Percentiles rank a stretch among this genome's conserved stretches.
Evolutionary conservation across 2,113 vertebrate species (phyloP).

Genomic region (Oophaga pumilio): DNA sequence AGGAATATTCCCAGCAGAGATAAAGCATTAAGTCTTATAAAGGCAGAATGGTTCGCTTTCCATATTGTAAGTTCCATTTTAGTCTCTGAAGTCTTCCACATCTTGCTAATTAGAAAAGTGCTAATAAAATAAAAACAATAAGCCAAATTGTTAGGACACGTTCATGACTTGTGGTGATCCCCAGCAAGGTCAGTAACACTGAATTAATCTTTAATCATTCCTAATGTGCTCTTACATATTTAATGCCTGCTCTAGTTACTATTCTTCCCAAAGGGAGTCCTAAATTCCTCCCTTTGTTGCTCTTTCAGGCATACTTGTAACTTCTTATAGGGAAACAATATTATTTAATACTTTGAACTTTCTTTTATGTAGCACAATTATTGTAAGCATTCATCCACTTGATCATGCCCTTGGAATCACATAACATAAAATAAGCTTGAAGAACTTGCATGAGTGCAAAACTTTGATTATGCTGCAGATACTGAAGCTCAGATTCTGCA

Average conservation of each 20-base stretch:
- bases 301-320: conserved; percentile 65
- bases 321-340: conserved; percentile 64
- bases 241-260: conserved; percentile 67
- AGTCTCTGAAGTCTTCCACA: conserved; percentile 58
- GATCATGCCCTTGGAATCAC: conserved; percentile 63
- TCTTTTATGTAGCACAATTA: conserved; percentile 57
- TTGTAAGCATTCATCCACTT: conserved; percentile 59
- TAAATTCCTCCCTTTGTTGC: conserved; percentile 61
- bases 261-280: conserved; percentile 65
- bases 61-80: conserved; percentile 4
- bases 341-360: conserved; percentile 62
- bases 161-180: conserved; percentile 69
- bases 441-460: conserved; percentile 62
- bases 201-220: conserved; percentile 76
- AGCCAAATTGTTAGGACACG: conserved; percentile 70
- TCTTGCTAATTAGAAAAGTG: conserved; percentile 67
- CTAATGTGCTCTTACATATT: conserved; percentile 72
- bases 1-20: background rate
- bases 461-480: conserved; percentile 63
- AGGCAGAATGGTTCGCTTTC: conserved; percentile 7
- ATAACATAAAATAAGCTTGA: conserved; percentile 62
- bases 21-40: background rate
- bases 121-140: conserved; percentile 76
- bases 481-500: conserved; percentile 56
- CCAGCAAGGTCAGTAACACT: conserved; percentile 65